Conservation (phyloP, 2,888 invertebrate genomes). For the Drosophila borealis region DNA sequence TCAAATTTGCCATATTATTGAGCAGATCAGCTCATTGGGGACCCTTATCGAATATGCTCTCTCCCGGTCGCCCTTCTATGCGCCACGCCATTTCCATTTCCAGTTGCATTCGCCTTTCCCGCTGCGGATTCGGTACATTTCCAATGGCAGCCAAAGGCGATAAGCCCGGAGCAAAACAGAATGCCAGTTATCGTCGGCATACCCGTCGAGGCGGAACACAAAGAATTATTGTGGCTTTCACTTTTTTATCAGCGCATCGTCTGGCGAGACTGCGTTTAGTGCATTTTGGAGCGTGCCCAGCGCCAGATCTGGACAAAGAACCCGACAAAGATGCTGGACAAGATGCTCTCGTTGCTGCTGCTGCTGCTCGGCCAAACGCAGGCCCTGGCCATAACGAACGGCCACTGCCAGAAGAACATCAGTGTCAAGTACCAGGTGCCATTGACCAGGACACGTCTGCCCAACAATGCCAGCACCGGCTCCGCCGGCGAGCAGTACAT, state of each 20-base stretch:
- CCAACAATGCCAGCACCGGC: conserved; percentile 19
- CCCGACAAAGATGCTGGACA: not conserved
- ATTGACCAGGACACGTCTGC: conserved; percentile 55
- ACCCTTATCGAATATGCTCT: not conserved
- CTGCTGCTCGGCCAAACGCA: conserved; percentile 17
- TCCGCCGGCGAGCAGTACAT: conserved; percentile 45
- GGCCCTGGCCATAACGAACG: conserved; percentile 73
- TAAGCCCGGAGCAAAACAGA: conserved; percentile 14
- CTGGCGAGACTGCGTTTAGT: conserved; percentile 1
- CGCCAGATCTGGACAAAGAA: not conserved
- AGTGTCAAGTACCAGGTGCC: conserved; percentile 82
- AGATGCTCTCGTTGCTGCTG: conserved; percentile 41
- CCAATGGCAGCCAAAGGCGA: not conserved
- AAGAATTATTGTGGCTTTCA: not conserved
- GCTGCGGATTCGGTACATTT: not conserved
- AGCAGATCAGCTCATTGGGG: not conserved
- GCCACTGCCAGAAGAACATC: conserved; percentile 79
- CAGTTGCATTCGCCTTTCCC: not conserved
- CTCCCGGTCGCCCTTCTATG: not conserved
- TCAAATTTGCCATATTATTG: not conserved
- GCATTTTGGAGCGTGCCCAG: conserved; percentile 7
- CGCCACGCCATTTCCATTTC: conserved; percentile 2
- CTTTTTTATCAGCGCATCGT: not conserved
- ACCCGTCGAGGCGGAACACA: not conserved
- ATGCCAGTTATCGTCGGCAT: conserved; percentile 2